Evolutionary conservation across 2,888 invertebrate species (phyloP), one percentile per base, ranked within the genome.

Genomic region (Callimorpha dominula): DNA sequence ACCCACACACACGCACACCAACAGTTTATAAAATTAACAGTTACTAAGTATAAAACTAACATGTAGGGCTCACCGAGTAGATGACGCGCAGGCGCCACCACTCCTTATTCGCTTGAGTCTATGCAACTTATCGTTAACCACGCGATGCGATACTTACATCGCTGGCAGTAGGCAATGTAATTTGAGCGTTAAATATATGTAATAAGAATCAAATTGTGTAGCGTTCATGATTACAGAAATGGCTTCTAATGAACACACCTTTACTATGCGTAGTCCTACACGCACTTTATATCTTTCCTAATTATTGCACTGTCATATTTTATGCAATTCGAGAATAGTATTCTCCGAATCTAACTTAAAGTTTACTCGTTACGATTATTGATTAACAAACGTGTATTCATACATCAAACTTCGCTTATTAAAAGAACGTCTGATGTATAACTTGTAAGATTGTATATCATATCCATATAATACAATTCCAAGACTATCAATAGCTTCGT

Each of bases 401-500:
- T 50, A 31, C 31, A 65, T 50, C 6, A 31, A 50, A 50, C 31
- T 40, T 5, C 20, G 43, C 54, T 54, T 43, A 20, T 67, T n/a
- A 11, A 42, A 66, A 54, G 11, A 64, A 40, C 46, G 2, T 67
- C 9, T 40, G 15, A n/a, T 40, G 40, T 11, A 20, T 67, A 43
- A 42, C 54, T 40, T 42, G 52, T 54, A 40, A 31, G 17, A 40
- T 52, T 40, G 50, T 31, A 31, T 3, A 65, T 31, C 31, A 50
- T 50, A 40, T 31, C 17, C 31, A 15, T 72, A 68, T 76, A 74
- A 69, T n/a, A 71, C 49, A 17, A 76, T 71, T 71, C 68, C 46
- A 62, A 78, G 71, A 74, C 63, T 71, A 52, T 74, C 63, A 71
- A 73, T 76, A 73, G 42, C 50, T 73, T 62, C 69, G 72, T 80